These are phyloP conservation scores for Amia ocellicauda DNA, from an alignment of 2,113 vertebrate genomes.

Conservation along the genomic window DNA sequence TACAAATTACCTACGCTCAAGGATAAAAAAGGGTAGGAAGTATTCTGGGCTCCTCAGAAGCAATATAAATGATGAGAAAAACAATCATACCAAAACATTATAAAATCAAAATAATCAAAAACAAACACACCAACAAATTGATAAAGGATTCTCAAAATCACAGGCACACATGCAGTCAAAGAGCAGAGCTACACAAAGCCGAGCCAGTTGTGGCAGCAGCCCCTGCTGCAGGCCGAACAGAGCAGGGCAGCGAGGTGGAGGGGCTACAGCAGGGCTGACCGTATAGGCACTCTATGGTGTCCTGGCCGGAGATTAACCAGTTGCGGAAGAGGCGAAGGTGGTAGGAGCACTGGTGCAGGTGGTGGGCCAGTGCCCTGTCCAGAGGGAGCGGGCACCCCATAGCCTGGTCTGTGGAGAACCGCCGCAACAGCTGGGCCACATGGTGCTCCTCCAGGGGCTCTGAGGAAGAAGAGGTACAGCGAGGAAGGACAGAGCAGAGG, in stretches of 20 bases:
- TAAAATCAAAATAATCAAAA: neutral
- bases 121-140: conserved; percentile 33
- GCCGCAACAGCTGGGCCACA: conserved; percentile 88
- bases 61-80: too few relatives aligned
- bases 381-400: conserved; percentile 75
- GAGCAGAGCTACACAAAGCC: conserved; percentile 57
- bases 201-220: conserved; percentile 48
- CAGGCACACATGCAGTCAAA: conserved; percentile 58
- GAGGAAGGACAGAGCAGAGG: conserved; percentile 59
- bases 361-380: conserved; percentile 89
- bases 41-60: too few relatives aligned
- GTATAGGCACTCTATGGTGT: conserved; percentile 92
- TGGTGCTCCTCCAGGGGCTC: conserved; percentile 87
- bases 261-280: conserved; percentile 74
- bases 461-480: conserved; percentile 69
- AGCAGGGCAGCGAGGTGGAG: conserved; percentile 47
- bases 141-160: conserved; percentile 42
- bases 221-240: conserved; percentile 51
- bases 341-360: conserved; percentile 97
- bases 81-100: too few relatives aligned
- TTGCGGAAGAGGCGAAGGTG: conserved; percentile 98
- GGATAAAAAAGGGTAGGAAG: too few relatives aligned
- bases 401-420: conserved; percentile 85
- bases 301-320: conserved; percentile 96
- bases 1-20: too few relatives aligned